Evolutionary conservation across 2,888 invertebrate genomes (phyloP), one percentile per base, ranked within the genome.

Genomic region (Heliconius sara): DNA sequence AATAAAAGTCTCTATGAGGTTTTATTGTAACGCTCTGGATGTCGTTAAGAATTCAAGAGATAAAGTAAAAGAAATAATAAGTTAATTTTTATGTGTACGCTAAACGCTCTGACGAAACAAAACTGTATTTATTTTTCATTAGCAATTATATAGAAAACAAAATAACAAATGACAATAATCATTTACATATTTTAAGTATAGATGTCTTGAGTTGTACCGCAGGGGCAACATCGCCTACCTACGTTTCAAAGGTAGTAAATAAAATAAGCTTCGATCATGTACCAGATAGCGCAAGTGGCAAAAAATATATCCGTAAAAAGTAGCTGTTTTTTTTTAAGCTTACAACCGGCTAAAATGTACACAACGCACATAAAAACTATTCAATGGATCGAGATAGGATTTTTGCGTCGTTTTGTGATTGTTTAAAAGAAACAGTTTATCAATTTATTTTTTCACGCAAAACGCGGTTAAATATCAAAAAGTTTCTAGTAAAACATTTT

Each of bases 361-460:
- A 22, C 34, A 57, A 19, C 30, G 30, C 30, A 22, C 12, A 72
- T 70, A 72, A 52, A 72, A 72, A 63, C 34, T 63, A 74, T 63
- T 74, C n/a, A 74, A 34, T 63, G 74, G 63, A 63, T 74, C 57
- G 19, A 74, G 30, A 74, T 34, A 74, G 25, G n/a, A 74, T 63
- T 74, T 74, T 60, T 34, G 74, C 39, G 3, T 25, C 74, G 2
- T 30, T 22, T 57, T 30, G 72, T 30, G 27, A 52, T 43, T 43
- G 43, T n/a, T n/a, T 39, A 25, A 43, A 70, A 70, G 25, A 39
- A 22, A 70, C 68, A 25, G 68, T 70, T 39, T 39, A 34, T n/a
- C 67, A 67, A 39, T 39, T 52, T 70, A 16, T 5, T 70, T 70
- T 67, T 70, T 70, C 43, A 70, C 43, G n/a, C 68, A 39, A 43